Percentiles rank a stretch among this genome's conserved stretches.
These are phyloP conservation scores for Leptinotarsa defecta DNA, from an alignment of 1,140 invertebrate species.

Conservation along the genomic window DNA sequence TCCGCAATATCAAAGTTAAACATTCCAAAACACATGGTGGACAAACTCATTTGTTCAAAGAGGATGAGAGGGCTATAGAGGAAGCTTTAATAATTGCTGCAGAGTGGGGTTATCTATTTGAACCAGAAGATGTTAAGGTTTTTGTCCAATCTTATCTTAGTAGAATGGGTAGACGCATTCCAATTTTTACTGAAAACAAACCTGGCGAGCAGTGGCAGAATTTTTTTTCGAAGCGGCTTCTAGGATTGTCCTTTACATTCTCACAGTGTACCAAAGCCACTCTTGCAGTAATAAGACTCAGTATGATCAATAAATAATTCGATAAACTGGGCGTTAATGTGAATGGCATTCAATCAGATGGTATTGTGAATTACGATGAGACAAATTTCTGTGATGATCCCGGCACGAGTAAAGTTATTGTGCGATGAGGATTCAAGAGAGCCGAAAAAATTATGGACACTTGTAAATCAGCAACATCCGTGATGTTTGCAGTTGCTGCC, in stretches of 20 bases:
- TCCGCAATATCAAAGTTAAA: background rate
- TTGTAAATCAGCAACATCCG: background rate
- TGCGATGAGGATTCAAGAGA: background rate
- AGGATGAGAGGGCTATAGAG: background rate
- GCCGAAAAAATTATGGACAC: background rate
- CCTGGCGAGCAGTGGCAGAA: background rate
- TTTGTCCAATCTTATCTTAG: background rate
- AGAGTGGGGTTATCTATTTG: background rate
- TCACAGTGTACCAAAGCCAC: background rate
- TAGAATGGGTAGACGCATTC: background rate
- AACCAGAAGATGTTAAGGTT: background rate
- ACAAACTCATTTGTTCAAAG: background rate
- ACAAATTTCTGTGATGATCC: background rate
- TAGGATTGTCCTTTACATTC: no score
- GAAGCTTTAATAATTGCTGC: background rate
- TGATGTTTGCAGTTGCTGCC: background rate
- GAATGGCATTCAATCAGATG: background rate
- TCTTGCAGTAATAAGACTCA: no score
- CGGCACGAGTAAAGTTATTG: background rate
- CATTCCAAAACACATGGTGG: background rate
- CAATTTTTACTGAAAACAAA: background rate
- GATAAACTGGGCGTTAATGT: background rate
- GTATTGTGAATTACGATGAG: background rate
- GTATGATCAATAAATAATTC: background rate
- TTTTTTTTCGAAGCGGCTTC: background rate